These are phyloP conservation scores for Labeo calbasu DNA, from an alignment of 2,797 vertebrate species.

Conservation along the genomic window DNA sequence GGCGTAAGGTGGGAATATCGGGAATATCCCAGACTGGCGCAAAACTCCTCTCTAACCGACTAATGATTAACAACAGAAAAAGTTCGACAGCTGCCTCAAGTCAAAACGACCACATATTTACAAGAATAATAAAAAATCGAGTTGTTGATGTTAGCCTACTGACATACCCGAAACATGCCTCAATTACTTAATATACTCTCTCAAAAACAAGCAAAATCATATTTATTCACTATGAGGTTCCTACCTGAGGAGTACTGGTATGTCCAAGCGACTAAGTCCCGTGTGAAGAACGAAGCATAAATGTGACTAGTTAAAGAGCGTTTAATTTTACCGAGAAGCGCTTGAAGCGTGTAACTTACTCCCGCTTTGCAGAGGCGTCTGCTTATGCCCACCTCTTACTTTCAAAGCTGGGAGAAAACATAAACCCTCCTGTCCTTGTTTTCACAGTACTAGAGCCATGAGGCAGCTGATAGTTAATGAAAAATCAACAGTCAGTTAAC, in stretches of 20 bases:
- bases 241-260: conserved; percentile 26
- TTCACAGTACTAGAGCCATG: conserved; percentile 10
- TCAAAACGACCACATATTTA: neutral
- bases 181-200: neutral
- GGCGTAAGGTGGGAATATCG: conserved; percentile 8
- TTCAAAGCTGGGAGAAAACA: neutral
- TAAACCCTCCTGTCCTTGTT: conserved; percentile 34
- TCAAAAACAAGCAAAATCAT: neutral
- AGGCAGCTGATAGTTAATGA: conserved; percentile 46
- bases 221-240: neutral
- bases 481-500: conserved; percentile 45
- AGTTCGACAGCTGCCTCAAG: neutral
- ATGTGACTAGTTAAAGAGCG: neutral
- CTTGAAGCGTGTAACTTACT: neutral
- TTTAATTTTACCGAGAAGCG: neutral
- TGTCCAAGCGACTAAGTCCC: conserved; percentile 16
- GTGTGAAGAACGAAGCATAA: neutral
- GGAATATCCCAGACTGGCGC: conserved; percentile 54
- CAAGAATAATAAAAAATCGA: neutral
- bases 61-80: conserved; percentile 31
- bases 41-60: conserved; percentile 12
- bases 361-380: neutral
- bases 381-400: conserved; percentile 23
- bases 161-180: neutral
- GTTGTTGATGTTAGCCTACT: neutral